Evolutionary conservation across 1,140 invertebrate genomes (phyloP).

Genomic region (Tetramorium alpestre): DNA sequence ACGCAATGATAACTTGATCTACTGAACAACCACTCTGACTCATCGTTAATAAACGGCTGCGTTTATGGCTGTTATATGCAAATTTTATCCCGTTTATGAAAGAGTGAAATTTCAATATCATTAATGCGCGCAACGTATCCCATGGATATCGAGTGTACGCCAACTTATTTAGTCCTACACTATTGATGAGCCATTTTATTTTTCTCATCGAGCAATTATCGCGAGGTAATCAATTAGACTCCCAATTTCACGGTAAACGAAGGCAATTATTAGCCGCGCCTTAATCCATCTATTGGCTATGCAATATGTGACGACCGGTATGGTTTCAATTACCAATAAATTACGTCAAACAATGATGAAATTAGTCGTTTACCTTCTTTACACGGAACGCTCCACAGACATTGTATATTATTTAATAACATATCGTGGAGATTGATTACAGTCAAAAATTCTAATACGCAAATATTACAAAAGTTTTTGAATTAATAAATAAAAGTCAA

Average conservation of each 20-base stretch:
- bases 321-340: conserved; percentile 50
- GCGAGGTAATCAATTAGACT: conserved; percentile 47
- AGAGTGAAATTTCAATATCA: conserved; percentile 32
- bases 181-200: conserved; percentile 36
- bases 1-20: conserved; percentile 21
- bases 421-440: not conserved
- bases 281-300: conserved; percentile 44
- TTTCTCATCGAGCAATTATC: conserved; percentile 43
- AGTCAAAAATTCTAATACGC: not conserved
- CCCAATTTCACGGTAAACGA: conserved; percentile 23
- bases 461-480: not conserved
- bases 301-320: not conserved
- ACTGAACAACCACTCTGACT: not conserved
- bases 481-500: not conserved
- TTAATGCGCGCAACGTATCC: conserved; percentile 20
- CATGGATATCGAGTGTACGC: not conserved
- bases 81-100: conserved; percentile 35
- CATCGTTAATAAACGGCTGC: conserved; percentile 8
- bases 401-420: not conserved
- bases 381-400: not conserved
- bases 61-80: conserved; percentile 33
- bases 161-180: conserved; percentile 19
- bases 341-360: not conserved
- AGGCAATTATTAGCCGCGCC: conserved; percentile 39
- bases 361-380: not conserved